Conservation (phyloP, 2,888 invertebrate species). For the Eulithis prunata region DNA sequence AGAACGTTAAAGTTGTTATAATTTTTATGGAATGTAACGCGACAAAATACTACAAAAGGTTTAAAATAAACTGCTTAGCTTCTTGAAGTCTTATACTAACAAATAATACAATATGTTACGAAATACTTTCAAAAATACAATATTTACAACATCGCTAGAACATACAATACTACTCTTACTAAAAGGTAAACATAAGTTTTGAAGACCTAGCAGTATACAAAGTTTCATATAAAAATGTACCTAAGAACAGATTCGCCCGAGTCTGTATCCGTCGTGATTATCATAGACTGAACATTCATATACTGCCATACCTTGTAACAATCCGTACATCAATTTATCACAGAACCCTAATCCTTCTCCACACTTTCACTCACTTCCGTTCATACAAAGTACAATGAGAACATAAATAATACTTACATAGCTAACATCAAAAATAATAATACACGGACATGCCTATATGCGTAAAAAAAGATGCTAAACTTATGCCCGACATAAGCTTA, state of each 20-base stretch:
- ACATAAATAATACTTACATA: constrained; percentile 39
- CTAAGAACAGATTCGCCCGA: constrained; percentile 27
- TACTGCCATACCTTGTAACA: constrained; percentile 48
- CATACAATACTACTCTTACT: constrained; percentile 50
- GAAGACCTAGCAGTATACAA: constrained; percentile 51
- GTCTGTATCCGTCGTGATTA: background rate
- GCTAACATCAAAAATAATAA: constrained; percentile 38
- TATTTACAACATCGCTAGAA: constrained; percentile 58
- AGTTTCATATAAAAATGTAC: constrained; percentile 17
- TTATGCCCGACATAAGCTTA: constrained; percentile 34
- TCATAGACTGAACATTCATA: constrained; percentile 35
- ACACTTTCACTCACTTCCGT: constrained; percentile 48
- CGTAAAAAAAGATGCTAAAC: constrained; percentile 20
- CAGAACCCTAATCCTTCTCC: constrained; percentile 67
- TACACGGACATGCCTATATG: constrained; percentile 28
- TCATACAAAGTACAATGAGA: constrained; percentile 47
- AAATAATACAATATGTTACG: constrained; percentile 53
- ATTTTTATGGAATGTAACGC: constrained; percentile 71
- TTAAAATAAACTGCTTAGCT: constrained; percentile 55
- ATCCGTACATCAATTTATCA: constrained; percentile 62
- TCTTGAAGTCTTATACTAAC: constrained; percentile 45
- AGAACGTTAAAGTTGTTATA: constrained; percentile 46
- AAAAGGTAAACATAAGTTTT: constrained; percentile 51
- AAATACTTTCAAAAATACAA: constrained; percentile 54
- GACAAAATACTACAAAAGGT: constrained; percentile 59